Percentiles rank a stretch among this genome's conserved stretches.
These are phyloP conservation scores for Spea bombifrons DNA, from an alignment of 2,113 vertebrate genomes.

Conservation along the genomic window DNA sequence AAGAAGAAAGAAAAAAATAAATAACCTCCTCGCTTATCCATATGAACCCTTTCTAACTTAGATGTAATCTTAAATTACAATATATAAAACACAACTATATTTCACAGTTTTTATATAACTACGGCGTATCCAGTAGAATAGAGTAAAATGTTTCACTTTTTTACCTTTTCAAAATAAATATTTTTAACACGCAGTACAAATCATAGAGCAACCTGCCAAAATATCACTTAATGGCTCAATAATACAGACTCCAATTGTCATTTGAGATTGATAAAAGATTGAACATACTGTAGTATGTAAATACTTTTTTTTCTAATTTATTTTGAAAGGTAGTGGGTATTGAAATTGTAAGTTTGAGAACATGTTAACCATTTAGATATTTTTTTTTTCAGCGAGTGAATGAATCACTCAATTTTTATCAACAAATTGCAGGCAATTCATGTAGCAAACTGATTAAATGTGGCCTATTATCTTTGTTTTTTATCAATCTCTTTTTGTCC, in stretches of 20 bases:
- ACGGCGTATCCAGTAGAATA: too few species aligned
- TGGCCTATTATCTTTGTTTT: background rate
- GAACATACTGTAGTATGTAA: background rate
- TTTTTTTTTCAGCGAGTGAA: background rate
- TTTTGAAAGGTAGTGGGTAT: background rate
- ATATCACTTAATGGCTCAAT: background rate
- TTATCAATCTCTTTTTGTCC: background rate
- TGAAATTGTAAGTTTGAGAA: background rate
- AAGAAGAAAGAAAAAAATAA: too few species aligned
- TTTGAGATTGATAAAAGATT: slow-evolving; percentile 1
- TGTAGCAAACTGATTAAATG: slow-evolving; percentile 11
- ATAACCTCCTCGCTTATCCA: too few species aligned
- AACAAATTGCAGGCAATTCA: slow-evolving; percentile 26
- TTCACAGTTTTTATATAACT: too few species aligned
- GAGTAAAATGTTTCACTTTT: background rate
- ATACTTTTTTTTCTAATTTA: background rate
- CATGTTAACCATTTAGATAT: background rate
- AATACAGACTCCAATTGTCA: background rate
- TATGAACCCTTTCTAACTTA: too few species aligned
- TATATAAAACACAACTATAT: background rate
- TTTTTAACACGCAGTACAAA: slow-evolving; percentile 7
- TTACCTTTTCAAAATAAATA: background rate
- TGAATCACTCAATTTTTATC: slow-evolving; percentile 20
- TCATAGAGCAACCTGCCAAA: background rate
- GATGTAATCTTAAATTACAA: background rate